Evolutionary conservation across 2,797 vertebrate genomes (phyloP).

Genomic region (Scomberomorus guttatus): DNA sequence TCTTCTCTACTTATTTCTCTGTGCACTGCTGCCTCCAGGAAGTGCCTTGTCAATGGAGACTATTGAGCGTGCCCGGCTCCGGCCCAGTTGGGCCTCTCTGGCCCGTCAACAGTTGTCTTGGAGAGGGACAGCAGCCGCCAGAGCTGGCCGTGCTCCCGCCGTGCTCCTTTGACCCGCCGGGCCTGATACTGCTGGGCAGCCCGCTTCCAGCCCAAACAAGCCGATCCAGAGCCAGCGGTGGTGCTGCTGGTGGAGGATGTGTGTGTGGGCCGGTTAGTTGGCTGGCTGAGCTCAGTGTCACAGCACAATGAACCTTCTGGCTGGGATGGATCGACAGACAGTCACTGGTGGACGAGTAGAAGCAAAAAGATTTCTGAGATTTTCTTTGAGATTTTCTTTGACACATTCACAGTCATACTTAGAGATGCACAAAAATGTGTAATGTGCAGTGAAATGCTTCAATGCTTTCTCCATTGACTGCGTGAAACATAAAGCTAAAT

Average conservation of each 20-base stretch:
- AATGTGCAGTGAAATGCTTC: not conserved
- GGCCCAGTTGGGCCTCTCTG: slow-evolving; percentile 62
- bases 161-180: slow-evolving; percentile 48
- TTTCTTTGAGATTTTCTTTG: not conserved
- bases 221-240: slow-evolving; percentile 45
- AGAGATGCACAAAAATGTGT: not conserved
- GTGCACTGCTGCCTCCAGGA: slow-evolving; percentile 63
- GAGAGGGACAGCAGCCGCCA: slow-evolving; percentile 64
- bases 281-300: slow-evolving; percentile 43
- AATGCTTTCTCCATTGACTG: not conserved
- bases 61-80: slow-evolving; percentile 61
- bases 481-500: too few species aligned
- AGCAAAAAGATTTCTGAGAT: slow-evolving; percentile 8
- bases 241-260: slow-evolving; percentile 26
- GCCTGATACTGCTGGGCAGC: slow-evolving; percentile 35
- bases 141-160: slow-evolving; percentile 61
- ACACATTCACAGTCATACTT: not conserved
- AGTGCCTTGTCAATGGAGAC: slow-evolving; percentile 68
- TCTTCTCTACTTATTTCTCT: slow-evolving; percentile 51
- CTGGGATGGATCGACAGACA: not conserved
- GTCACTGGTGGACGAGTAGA: slow-evolving; percentile 24
- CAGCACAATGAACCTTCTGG: slow-evolving; percentile 42
- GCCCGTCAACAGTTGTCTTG: slow-evolving; percentile 74
- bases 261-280: slow-evolving; percentile 23
- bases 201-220: slow-evolving; percentile 48